phyloP scores from a whole-genome alignment of 1,140 invertebrate genomes.

The Rhopalosiphum padi region DNA sequence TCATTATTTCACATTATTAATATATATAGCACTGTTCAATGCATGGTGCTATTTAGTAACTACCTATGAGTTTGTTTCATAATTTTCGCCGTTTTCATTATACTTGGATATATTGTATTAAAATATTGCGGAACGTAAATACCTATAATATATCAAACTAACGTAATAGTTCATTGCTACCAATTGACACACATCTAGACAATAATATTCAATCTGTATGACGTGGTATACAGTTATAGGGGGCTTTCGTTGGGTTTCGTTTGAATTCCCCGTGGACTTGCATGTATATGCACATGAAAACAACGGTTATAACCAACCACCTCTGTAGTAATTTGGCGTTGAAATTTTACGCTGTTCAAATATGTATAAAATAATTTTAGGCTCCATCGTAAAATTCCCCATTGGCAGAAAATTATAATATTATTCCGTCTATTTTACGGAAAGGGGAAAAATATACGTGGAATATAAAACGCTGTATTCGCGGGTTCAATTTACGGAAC shows the following conservation, averaged over 20 bases:
- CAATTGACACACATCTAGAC: background rate
- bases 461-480: conserved; percentile 22
- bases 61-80: background rate
- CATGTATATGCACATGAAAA: background rate
- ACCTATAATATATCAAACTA: background rate
- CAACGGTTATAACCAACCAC: background rate
- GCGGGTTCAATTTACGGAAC: conserved; percentile 32
- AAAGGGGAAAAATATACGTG: background rate
- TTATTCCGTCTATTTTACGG: conserved; percentile 29
- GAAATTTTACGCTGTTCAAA: conserved; percentile 21
- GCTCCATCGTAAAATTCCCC: conserved; percentile 9
- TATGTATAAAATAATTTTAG: conserved; percentile 47
- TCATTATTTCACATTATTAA: no score
- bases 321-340: background rate
- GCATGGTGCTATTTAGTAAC: background rate
- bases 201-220: background rate
- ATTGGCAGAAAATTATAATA: conserved; percentile 28
- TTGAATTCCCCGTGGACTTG: background rate
- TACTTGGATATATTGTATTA: no score
- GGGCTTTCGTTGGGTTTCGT: background rate
- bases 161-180: background rate
- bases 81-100: no score
- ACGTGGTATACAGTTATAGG: background rate
- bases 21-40: background rate
- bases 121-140: background rate